Percentiles rank a stretch among this genome's conserved stretches.
These are phyloP conservation scores for Anthonomus grandis DNA, from an alignment of 1,140 invertebrate genomes.

Conservation along the genomic window DNA sequence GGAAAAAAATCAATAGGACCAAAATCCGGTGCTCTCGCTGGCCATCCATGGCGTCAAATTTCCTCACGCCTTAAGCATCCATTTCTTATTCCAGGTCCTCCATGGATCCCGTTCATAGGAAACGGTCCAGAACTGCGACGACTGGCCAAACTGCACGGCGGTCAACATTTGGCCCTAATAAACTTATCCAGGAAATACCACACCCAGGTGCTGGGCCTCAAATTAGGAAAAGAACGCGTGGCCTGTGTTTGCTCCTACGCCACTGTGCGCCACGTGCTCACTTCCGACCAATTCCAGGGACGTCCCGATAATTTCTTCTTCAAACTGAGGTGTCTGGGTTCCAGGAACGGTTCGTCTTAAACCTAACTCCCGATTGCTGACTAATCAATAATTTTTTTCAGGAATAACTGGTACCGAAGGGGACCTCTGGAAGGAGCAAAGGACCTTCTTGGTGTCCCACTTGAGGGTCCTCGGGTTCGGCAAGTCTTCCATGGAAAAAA, in stretches of 20 bases:
- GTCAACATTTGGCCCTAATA: slow-evolving; percentile 39
- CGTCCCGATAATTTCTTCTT: slow-evolving; percentile 69
- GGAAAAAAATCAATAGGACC: no score
- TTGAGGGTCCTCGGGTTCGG: slow-evolving; percentile 62
- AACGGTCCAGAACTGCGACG: slow-evolving; percentile 29
- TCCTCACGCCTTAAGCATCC: no score
- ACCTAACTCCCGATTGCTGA: background rate
- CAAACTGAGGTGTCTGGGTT: slow-evolving; percentile 59
- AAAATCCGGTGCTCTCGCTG: no score
- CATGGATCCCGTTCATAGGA: slow-evolving; percentile 41
- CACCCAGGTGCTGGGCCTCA: slow-evolving; percentile 38
- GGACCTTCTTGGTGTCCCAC: slow-evolving; percentile 58
- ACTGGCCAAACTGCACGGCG: slow-evolving; percentile 27
- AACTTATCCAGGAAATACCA: slow-evolving; percentile 39
- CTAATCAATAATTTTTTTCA: no score
- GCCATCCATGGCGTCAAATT: no score
- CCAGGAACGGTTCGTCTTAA: slow-evolving; percentile 55
- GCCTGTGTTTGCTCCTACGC: slow-evolving; percentile 62
- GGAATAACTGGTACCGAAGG: slow-evolving; percentile 67
- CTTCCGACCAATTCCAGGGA: slow-evolving; percentile 63
- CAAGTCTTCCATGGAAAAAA: slow-evolving; percentile 56
- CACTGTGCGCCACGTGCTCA: slow-evolving; percentile 58
- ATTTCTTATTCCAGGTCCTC: slow-evolving; percentile 36
- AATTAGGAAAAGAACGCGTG: slow-evolving; percentile 57
- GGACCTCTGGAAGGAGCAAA: slow-evolving; percentile 56